phyloP scores from a whole-genome alignment of 2,113 vertebrate genomes.

The Bothrops jararaca region DNA sequence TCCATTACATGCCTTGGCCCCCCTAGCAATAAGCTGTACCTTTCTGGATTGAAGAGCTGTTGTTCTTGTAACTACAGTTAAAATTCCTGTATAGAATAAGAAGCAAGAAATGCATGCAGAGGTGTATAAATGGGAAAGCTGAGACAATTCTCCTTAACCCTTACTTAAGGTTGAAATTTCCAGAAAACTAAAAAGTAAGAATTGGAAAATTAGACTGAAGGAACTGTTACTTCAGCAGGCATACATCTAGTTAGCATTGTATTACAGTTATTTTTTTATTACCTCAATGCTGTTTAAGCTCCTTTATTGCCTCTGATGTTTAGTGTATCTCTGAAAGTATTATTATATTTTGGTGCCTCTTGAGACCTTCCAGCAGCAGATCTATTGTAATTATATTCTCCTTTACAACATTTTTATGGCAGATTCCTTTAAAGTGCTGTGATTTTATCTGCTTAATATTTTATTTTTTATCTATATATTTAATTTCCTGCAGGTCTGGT shows the following conservation, averaged over 20 bases:
- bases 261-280: neutral
- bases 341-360: neutral
- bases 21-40: neutral
- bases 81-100: neutral
- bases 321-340: neutral
- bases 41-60: neutral
- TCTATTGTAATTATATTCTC: neutral
- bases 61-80: neutral
- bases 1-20: neutral
- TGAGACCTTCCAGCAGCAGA: neutral
- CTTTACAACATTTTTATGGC: neutral
- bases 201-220: neutral
- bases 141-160: neutral
- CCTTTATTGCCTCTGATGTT: neutral
- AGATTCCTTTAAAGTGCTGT: neutral
- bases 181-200: neutral
- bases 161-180: neutral
- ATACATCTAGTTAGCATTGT: neutral
- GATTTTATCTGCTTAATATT: neutral
- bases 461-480: neutral
- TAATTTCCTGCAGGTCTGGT: neutral
- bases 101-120: neutral
- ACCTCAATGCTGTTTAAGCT: neutral
- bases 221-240: neutral
- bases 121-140: neutral